Evolutionary conservation across 2,113 vertebrate genomes (phyloP).

Genomic region (Sarotherodon lohbergeri): DNA sequence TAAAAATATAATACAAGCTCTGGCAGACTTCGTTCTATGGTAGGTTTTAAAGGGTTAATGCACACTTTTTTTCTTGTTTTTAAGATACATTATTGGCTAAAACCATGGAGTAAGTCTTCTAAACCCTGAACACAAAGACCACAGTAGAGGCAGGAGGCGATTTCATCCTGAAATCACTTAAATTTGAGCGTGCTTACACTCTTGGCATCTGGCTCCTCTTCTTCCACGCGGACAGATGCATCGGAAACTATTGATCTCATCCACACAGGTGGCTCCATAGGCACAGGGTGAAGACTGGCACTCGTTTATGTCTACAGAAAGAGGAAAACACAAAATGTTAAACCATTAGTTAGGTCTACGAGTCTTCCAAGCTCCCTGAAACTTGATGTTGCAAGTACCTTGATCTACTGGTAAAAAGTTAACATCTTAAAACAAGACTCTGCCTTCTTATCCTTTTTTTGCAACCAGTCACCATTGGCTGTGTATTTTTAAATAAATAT

Average conservation of each 20-base stretch:
- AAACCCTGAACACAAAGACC: not conserved
- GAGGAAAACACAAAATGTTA: not conserved
- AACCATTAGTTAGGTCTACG: not conserved
- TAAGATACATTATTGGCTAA: not conserved
- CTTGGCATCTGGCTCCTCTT: conserved; percentile 84
- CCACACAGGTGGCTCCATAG: conserved; percentile 92
- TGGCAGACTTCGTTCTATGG: too few species aligned
- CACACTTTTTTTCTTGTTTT: not conserved
- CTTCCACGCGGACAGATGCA: conserved; percentile 88
- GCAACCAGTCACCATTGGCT: not conserved
- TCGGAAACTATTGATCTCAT: conserved; percentile 90
- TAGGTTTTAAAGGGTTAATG: too few species aligned
- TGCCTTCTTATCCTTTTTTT: not conserved
- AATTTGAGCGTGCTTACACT: conserved; percentile 73
- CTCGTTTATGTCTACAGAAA: conserved; percentile 85
- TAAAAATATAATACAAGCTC: too few species aligned
- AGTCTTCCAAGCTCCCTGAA: not conserved
- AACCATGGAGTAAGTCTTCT: not conserved
- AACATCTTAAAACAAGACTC: not conserved
- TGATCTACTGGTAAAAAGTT: not conserved
- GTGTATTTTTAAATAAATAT: not conserved
- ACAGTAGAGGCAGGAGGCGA: not conserved
- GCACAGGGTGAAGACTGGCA: conserved; percentile 95
- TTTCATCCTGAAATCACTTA: not conserved
- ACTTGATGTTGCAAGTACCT: not conserved